Evolutionary conservation across 2,113 vertebrate genomes (phyloP).

Genomic region (Elanus axillaris): DNA sequence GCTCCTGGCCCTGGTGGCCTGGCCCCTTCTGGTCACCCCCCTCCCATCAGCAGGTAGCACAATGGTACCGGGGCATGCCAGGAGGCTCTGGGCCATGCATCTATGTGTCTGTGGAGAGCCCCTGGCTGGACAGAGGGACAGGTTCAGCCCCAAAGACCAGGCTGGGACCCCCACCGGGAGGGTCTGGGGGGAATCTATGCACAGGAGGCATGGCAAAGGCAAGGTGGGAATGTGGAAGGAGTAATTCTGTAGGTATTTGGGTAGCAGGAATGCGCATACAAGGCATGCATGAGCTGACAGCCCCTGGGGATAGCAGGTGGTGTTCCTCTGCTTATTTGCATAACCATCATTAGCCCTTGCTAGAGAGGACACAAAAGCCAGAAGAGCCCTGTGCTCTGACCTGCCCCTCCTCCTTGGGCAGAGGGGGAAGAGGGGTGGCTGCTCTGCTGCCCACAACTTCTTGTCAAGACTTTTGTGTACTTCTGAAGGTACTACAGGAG

Average conservation of each 20-base stretch:
- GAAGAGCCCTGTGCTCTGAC: not conserved
- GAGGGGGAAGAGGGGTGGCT: not conserved
- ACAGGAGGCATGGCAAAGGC: fast-evolving
- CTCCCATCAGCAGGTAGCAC: not conserved
- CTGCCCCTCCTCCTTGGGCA: not conserved
- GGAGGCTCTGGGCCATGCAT: not conserved
- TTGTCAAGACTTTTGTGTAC: fast-evolving
- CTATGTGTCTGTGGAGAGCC: not conserved
- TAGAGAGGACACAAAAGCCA: not conserved
- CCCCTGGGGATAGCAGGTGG: conserved; percentile 33
- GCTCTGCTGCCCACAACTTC: not conserved
- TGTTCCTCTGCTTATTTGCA: not conserved
- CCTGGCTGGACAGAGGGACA: not conserved
- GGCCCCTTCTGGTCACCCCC: not conserved
- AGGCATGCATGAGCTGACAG: conserved; percentile 38
- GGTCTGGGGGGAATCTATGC: not conserved
- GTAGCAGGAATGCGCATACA: conserved; percentile 34
- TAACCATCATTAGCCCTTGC: not conserved
- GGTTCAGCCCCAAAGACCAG: not conserved
- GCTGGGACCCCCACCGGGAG: not conserved
- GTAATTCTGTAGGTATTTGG: not conserved
- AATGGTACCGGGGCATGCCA: fast-evolving
- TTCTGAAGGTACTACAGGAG: not conserved
- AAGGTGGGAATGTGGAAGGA: not conserved
- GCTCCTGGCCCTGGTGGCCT: not conserved